Evolutionary conservation across 1,140 invertebrate genomes (phyloP).

Genomic region (Pogonomyrmex barbatus): DNA sequence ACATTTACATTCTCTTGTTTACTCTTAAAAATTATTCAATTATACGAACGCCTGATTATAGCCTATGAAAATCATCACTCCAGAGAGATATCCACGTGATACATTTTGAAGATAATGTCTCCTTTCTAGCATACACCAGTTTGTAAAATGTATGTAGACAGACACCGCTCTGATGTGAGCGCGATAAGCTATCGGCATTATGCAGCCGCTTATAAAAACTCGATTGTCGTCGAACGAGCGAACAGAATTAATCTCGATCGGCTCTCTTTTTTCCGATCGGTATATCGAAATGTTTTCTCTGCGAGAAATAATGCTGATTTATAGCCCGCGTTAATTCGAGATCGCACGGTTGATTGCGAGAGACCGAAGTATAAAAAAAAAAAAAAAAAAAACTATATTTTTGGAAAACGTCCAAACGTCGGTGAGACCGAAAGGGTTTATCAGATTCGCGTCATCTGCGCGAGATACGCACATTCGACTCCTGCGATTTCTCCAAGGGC

Average conservation of each 20-base stretch:
- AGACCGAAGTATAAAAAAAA: constrained; percentile 54
- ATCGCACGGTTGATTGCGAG: constrained; percentile 66
- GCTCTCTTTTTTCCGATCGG: constrained; percentile 34
- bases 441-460: constrained; percentile 63
- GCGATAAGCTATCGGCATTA: constrained; percentile 75
- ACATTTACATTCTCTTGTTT: neutral
- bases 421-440: constrained; percentile 61
- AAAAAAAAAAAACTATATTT: constrained; percentile 53
- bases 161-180: constrained; percentile 60
- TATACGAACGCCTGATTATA: neutral
- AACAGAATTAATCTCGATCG: constrained; percentile 73
- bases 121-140: constrained; percentile 34
- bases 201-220: constrained; percentile 75
- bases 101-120: constrained; percentile 53
- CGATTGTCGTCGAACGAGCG: constrained; percentile 70
- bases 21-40: neutral
- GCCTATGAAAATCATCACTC: neutral
- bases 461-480: constrained; percentile 23
- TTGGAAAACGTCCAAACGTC: constrained; percentile 57
- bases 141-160: constrained; percentile 52
- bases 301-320: constrained; percentile 73
- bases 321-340: constrained; percentile 72
- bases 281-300: constrained; percentile 54
- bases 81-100: neutral
- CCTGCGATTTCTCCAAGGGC: constrained; percentile 52